Evolutionary conservation across 30 jellyfish, hydroid and myxozoan genomes (phyloP), one percentile per base, ranked within the genome.

Genomic region (Aurelia aurita): DNA sequence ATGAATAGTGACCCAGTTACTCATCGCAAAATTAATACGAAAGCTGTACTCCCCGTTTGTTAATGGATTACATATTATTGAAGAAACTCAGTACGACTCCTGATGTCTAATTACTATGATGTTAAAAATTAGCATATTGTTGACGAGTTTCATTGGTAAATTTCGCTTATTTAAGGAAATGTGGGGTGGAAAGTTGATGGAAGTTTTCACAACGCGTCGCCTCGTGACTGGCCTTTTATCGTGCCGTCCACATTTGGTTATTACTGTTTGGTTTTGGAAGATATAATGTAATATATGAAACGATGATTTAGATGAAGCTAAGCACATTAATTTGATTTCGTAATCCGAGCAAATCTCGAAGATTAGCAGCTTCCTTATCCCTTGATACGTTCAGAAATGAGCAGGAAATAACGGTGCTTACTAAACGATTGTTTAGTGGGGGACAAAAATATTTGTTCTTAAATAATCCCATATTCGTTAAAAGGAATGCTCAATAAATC

Each of bases 361-460:
- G 93, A 83, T 83, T 83, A 83, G 74, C 86, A 83, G 93, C 67
- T 69, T 83, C 93, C 93, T 83, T 65, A 83, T 75, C 87, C 79
- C 53, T 31, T 71, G 87, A 62, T 69, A 65, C 87, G 65, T 83
- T 57, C 84, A 83, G 76, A 70, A 83, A 23, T 59, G 87, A 83
- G 86, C 93, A 83, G 93, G 93, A 83, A 83, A 83, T 83, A 83
- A 83, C 93, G 93, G 93, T 83, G 87, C 81, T 69, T 59, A 58
- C 70, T 26, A 58, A 83, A 46, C 84, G 93, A 83, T 83, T 69
- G 93, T 83, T 58, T 65, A 34, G 79, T 20, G 28, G 47, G 77
- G 80, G 81, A 83, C 87, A 58, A 70, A 71, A 69, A 83, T 71
- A 71, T 71, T 70, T 83, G 58, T 83, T 71, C 65, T 54, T 83